Percentiles rank a stretch among this genome's conserved stretches.
phyloP scores from a whole-genome alignment of 2,113 vertebrate species.

The Rallus limicola region DNA sequence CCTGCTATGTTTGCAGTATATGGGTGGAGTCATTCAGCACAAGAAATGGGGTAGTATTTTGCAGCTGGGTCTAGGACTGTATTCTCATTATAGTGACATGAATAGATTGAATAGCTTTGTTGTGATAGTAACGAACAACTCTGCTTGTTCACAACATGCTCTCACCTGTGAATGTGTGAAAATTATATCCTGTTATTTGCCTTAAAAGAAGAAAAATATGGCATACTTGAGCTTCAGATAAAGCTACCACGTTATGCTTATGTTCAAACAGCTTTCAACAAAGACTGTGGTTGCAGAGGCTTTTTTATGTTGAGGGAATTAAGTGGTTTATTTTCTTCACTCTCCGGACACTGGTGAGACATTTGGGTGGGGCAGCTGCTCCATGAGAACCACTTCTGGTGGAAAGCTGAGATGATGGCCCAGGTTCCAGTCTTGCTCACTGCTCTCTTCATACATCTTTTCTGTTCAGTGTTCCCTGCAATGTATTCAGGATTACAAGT shows the following conservation, averaged over 20 bases:
- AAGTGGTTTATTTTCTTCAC: background rate
- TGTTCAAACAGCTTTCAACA: background rate
- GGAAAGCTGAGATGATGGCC: background rate
- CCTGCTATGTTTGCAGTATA: background rate
- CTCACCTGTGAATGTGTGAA: background rate
- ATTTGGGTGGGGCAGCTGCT: constrained; percentile 2
- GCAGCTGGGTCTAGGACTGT: background rate
- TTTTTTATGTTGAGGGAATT: background rate
- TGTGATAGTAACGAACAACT: background rate
- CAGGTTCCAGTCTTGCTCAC: background rate
- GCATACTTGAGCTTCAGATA: background rate
- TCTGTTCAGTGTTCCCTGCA: background rate
- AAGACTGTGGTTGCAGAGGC: background rate
- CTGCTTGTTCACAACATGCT: background rate
- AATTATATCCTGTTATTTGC: background rate
- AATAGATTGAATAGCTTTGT: background rate
- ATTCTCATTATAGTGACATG: background rate
- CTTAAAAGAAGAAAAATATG: background rate
- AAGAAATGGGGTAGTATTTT: background rate
- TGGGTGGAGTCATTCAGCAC: background rate
- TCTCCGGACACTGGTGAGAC: background rate
- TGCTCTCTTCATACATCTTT: background rate
- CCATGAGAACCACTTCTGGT: background rate
- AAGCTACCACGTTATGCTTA: background rate
- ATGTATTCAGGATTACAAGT: background rate